phyloP scores from a whole-genome alignment of 64 coral and sea anemone species.

The Acropora yongei region DNA sequence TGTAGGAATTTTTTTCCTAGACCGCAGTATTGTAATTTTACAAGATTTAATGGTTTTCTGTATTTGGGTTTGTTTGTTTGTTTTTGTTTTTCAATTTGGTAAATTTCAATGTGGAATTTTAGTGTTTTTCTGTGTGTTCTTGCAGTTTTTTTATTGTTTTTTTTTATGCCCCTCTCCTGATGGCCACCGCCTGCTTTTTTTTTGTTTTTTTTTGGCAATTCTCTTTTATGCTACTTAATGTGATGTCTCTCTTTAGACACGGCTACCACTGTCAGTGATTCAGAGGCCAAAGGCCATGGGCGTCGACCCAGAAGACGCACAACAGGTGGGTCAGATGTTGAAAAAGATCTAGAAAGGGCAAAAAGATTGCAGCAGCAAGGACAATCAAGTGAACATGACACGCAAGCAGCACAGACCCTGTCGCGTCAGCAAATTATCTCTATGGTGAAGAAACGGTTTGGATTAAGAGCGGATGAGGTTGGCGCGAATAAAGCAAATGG shows the following conservation, averaged over 20 bases:
- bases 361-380: constrained; percentile 63
- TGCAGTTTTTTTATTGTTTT: too few relatives aligned
- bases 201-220: too few relatives aligned
- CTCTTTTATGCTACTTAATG: too few relatives aligned
- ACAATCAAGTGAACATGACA: constrained; percentile 78
- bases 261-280: constrained; percentile 87
- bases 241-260: constrained; percentile 53
- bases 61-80: too few relatives aligned
- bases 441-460: constrained; percentile 96
- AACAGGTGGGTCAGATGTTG: constrained; percentile 79
- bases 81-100: too few relatives aligned
- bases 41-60: too few relatives aligned
- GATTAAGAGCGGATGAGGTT: constrained; percentile 66
- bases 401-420: constrained; percentile 60
- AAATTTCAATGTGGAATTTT: too few relatives aligned
- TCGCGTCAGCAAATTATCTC: constrained; percentile 87
- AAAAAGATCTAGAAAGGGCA: constrained; percentile 70
- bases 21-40: too few relatives aligned
- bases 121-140: neutral
- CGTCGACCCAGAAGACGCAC: constrained; percentile 78
- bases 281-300: constrained; percentile 73
- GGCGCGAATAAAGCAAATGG: constrained; percentile 56
- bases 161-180: too few relatives aligned
- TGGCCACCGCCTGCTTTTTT: too few relatives aligned
- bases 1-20: too few relatives aligned